These are phyloP conservation scores for Sitobion miscanthi DNA, from an alignment of 1,140 invertebrate species.

Conservation along the genomic window DNA sequence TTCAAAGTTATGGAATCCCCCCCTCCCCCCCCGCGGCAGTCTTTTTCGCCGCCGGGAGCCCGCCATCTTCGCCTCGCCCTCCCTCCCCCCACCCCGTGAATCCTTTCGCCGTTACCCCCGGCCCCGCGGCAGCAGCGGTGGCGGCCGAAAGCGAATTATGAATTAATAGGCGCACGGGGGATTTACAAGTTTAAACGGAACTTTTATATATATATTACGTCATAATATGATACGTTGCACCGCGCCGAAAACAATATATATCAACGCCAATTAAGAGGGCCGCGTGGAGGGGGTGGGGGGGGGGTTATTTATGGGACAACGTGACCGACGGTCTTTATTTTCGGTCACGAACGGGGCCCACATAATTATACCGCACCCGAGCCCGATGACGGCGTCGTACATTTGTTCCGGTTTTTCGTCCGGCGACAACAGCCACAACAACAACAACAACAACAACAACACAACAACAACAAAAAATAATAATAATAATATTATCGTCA, in stretches of 20 bases:
- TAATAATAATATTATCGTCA: background rate
- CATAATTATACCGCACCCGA: background rate
- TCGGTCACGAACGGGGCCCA: constrained; percentile 36
- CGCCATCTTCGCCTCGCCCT: background rate
- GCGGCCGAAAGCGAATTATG: constrained; percentile 37
- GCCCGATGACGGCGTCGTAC: background rate
- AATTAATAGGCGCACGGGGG: constrained; percentile 27
- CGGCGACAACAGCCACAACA: too few relatives aligned
- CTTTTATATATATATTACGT: constrained; percentile 36
- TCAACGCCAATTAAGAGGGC: constrained; percentile 48
- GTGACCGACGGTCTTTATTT: constrained; percentile 52
- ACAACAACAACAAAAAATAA: too few relatives aligned
- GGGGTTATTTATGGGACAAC: constrained; percentile 50
- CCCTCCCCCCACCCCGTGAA: background rate
- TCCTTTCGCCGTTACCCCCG: background rate
- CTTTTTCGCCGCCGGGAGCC: background rate
- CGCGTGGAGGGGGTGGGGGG: background rate
- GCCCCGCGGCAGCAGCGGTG: background rate
- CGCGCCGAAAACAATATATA: constrained; percentile 28
- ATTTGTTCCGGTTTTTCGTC: constrained; percentile 32
- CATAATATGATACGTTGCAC: background rate
- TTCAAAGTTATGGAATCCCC: constrained; percentile 44
- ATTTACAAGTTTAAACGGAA: constrained; percentile 28
- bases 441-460: too few relatives aligned
- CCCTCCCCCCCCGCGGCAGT: background rate